Evolutionary conservation across 2,888 invertebrate species (phyloP), one percentile per base, ranked within the genome.

Genomic region (Melanotus villosus): DNA sequence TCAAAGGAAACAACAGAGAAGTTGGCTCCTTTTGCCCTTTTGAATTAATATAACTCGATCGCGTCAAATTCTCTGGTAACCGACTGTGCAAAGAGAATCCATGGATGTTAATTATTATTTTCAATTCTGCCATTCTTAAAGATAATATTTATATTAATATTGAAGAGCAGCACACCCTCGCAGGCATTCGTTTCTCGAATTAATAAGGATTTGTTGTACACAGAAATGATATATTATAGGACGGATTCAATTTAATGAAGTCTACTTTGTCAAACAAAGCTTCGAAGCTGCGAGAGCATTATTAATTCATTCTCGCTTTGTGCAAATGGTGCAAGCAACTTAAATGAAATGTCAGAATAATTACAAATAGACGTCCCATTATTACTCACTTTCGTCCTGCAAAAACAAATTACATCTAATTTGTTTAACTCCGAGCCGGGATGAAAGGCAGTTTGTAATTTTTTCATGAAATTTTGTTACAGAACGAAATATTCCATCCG

Each of bases 401-500:
- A 57, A 57, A 57, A 57, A 57, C 56, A 38, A 38, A 57, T 57
- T 38, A 21, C 56, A 1, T 36, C 16, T 52, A 52, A 52, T 52
- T 16, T 52, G 52, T 52, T 32, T 32, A 32, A 18, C 34, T 16
- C 16, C 6, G 5, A 14, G n/a, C n/a, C 9, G 12, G 32, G 16
- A 9, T n/a, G 18, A 16, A 32, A 30, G 18, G 16, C 19, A 52
- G 6, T 32, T 16, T 6, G 10, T n/a, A 12, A 47, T 26, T 47
- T 52, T 52, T 52, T 14, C 12, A 32, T 52, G 16, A 52, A 50
- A 43, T 72, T 72, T 71, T 69, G 70, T 83, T 85, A n/a, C 87
- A 94, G 94, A 79, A 89, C 90, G 59, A 94, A 93, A 81, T 93
- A 93, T 85, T 86, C 87, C 68, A 90, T 93, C 75, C 86, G 89